Base-by-base conservation (phyloP, 2,888 invertebrate species). In the Eilema sororculum region DNA sequence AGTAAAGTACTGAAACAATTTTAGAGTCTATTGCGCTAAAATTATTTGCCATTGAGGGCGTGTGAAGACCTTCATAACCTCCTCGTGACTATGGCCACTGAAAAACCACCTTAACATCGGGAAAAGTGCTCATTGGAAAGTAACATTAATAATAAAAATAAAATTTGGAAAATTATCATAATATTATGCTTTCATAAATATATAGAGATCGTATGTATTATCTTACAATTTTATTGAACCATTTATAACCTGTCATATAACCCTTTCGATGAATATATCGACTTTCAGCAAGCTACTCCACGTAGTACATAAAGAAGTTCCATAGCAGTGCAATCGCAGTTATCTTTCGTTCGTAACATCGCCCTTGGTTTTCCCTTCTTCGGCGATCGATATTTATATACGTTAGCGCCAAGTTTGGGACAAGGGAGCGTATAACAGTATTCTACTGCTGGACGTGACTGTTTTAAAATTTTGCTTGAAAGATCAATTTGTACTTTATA, bases 201-300 rank as follows among this genome's bases (percentile, higher is more conserved):
- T 16, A 12, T 16, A 16, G 16, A 33, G 5, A 33, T n/a, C n/a
- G n/a, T n/a, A 6, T 64, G 5, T 60, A 12, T n/a, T n/a, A n/a
- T 52, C 28, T 70, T 74, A 67, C 58, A 67, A 68, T 64, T 37
- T 56, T 28, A 70, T 62, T 69, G 5, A 58, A 71, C 57, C 59
- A 74, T 73, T 74, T 74, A 69, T 71, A n/a, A 52, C n/a, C n/a
- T 70, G 68, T 68, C 68, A 76, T 68, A 74, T 71, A 67, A 70
- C 30, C 33, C 69, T 81, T 75, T 81, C 75, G 76, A 77, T 60
- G 63, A 65, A 74, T 71, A 78, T 75, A 66, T 81, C 76, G 64
- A n/a, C 62, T 41, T 46, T 46, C 46, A 46, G 41, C 4, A 41
- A 16, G 5, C 41, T 16, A 16, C 13, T 41, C 0, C 5, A 37